phyloP scores from a whole-genome alignment of 2,113 vertebrate species.

The Nothocercus nigrocapillus region DNA sequence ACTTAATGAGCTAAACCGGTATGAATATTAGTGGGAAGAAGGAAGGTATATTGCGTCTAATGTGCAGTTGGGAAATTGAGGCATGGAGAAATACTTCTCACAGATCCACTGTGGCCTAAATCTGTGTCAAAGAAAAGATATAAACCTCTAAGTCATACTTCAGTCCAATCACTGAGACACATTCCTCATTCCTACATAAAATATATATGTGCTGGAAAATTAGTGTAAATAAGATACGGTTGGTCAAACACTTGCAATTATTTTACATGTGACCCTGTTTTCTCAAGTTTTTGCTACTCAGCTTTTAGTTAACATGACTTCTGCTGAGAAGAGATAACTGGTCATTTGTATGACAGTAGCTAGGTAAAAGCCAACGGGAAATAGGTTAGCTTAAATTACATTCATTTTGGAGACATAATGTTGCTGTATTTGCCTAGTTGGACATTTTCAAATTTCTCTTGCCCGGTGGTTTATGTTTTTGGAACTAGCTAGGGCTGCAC shows the following conservation, averaged over 20 bases:
- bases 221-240: accelerated
- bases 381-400: neutral
- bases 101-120: neutral
- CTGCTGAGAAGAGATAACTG: neutral
- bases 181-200: neutral
- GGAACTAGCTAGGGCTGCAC: neutral
- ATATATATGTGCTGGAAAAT: neutral
- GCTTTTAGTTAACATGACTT: neutral
- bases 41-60: neutral
- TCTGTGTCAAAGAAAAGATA: neutral
- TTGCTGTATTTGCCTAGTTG: neutral
- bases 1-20: neutral
- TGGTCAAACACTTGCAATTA: neutral
- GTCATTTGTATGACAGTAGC: neutral
- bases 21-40: neutral
- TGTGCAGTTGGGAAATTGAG: neutral
- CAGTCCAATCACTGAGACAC: neutral
- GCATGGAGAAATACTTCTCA: neutral
- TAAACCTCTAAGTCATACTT: neutral
- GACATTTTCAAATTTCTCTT: neutral
- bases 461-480: neutral
- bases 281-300: neutral
- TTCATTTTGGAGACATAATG: neutral
- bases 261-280: neutral
- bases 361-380: neutral